Conservation (phyloP, 2,113 vertebrate genomes). For the Progne subis region DNA sequence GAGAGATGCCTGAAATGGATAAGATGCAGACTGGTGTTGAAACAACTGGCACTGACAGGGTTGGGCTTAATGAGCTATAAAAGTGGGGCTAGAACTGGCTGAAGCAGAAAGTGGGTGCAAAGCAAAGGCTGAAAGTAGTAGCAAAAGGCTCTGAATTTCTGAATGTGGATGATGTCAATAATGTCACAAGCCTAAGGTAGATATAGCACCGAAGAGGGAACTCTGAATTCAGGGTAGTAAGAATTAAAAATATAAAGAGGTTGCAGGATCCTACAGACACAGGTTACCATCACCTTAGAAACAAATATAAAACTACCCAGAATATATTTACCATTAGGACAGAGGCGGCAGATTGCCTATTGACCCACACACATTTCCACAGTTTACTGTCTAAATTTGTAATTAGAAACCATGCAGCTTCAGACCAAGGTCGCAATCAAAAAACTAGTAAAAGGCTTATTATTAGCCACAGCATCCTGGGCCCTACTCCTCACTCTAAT, state of each 20-base stretch:
- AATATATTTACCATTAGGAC: background rate
- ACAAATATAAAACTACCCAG: background rate
- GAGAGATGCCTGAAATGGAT: conserved; percentile 33
- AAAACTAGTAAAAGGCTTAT: background rate
- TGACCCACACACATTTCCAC: background rate
- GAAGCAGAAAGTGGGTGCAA: background rate
- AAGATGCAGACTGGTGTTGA: conserved; percentile 38
- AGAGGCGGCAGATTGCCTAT: background rate
- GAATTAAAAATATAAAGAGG: background rate
- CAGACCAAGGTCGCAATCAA: no score
- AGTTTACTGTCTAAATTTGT: background rate
- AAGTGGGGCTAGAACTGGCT: background rate
- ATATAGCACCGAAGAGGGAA: background rate
- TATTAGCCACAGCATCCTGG: background rate
- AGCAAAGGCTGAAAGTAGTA: background rate
- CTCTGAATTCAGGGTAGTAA: background rate
- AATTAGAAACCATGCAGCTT: background rate
- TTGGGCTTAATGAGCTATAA: background rate
- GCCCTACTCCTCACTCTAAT: background rate
- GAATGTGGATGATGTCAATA: background rate
- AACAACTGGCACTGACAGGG: conserved; percentile 17
- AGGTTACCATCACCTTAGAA: background rate
- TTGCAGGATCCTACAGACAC: background rate
- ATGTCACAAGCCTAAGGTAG: background rate
- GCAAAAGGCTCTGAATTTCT: background rate